Base-by-base conservation (phyloP, 2,888 invertebrate genomes). In the Monochamus alternatus region DNA sequence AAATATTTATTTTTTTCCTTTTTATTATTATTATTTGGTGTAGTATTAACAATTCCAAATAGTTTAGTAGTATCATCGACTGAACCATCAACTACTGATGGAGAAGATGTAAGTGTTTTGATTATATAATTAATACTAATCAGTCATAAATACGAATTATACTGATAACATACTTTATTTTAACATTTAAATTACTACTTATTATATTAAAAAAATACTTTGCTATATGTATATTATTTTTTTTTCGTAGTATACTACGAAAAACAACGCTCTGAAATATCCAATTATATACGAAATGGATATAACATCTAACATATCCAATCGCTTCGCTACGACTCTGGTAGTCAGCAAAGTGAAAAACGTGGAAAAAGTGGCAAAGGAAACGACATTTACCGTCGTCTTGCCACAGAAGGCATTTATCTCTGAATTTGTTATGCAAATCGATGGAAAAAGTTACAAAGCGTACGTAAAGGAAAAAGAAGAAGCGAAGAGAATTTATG, bases 371-470 rank as follows among this genome's bases (percentile, higher is more conserved):
- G 87, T 85, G 9, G 89, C 94, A 0, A 92, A 93, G 80, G 93
- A 94, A 86, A 91, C 93, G 3, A 89, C 90, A 60, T 94, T 94
- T 88, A 90, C 91, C 66, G 91, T 94, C 5, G 90, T 93, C 22
- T 86, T 94, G 65, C 94, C 94, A 0, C 93, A 94, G 77, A 92
- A 93, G 1, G 94, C 94, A 0, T 94, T 93, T 86, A 93, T 94
- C 81, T 92, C 93, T 55, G 92, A 92, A 70, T 94, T 94, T 85
- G 87, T 91, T 51, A 93, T 94, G 94, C 92, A 91, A 74, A 89
- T 93, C 12, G 91, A 90, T 73, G 93, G 92, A n/a, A 92, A 92
- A 85, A 89, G 91, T 2, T 93, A 93, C 86, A 91, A 91, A 80
- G 93, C 93, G 0, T 92, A 93, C 81, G 92, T 93, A 0, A 91